phyloP scores from a whole-genome alignment of 2,888 invertebrate genomes.

The Troides helena region DNA sequence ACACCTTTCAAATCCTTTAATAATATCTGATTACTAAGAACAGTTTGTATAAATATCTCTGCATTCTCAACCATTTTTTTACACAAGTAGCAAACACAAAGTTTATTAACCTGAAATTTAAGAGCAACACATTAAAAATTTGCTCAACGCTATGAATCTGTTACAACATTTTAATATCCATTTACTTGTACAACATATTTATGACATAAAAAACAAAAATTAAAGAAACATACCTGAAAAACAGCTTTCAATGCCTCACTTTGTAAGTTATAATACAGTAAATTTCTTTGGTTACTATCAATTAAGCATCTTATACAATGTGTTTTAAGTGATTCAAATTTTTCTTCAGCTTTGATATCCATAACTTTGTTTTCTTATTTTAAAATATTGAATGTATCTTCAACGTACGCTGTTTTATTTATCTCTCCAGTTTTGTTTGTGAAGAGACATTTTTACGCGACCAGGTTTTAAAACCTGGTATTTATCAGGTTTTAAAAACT shows the following conservation, averaged over 20 bases:
- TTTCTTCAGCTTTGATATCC: constrained; percentile 5
- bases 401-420: too few species aligned
- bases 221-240: constrained; percentile 49
- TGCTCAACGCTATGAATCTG: neutral
- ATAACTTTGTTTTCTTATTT: neutral
- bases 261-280: constrained; percentile 45
- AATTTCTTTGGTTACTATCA: constrained; percentile 38
- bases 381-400: too few species aligned
- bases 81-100: constrained; percentile 58
- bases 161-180: neutral
- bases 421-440: too few species aligned
- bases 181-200: neutral
- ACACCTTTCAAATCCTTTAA: constrained; percentile 54
- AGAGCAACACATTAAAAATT: neutral
- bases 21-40: constrained; percentile 57
- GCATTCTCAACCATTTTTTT: constrained; percentile 50
- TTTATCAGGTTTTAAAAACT: too few species aligned
- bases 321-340: constrained; percentile 1
- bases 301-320: constrained; percentile 55
- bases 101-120: constrained; percentile 47
- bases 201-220: neutral
- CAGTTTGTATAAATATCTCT: constrained; percentile 58
- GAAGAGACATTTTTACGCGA: too few species aligned
- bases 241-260: constrained; percentile 49
- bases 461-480: too few species aligned